Conservation (phyloP, 2,113 vertebrate genomes). For the Syrrhaptes paradoxus region DNA sequence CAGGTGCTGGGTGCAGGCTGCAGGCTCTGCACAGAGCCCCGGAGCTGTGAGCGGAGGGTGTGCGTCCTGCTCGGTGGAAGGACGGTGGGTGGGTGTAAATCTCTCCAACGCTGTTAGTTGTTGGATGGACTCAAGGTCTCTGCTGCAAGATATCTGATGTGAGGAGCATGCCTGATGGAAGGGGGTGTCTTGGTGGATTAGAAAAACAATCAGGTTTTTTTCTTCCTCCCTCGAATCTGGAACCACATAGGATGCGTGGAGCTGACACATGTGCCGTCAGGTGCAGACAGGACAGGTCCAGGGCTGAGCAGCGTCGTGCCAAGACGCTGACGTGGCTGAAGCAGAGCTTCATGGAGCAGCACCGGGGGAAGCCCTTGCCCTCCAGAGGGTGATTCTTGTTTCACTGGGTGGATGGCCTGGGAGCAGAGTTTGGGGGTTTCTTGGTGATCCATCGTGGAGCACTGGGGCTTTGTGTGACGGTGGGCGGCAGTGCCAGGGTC, state of each 20-base stretch:
- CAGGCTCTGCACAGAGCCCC: too few species aligned
- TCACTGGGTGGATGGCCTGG: neutral
- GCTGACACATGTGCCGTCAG: neutral
- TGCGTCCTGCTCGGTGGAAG: neutral
- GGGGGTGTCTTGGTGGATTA: neutral
- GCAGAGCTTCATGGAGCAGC: too few species aligned
- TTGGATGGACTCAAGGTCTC: neutral
- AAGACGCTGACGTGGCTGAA: neutral
- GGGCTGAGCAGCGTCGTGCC: slow-evolving; percentile 26
- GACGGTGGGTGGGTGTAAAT: slow-evolving; percentile 41
- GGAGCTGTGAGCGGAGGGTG: neutral
- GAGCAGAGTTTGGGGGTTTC: neutral
- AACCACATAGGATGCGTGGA: neutral
- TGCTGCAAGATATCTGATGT: neutral
- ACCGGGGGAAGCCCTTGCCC: neutral
- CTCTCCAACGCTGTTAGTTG: neutral
- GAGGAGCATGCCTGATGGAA: neutral
- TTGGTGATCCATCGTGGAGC: neutral
- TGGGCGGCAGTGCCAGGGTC: neutral
- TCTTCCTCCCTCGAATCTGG: neutral
- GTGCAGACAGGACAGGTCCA: slow-evolving; percentile 47
- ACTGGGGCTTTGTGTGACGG: neutral
- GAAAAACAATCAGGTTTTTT: neutral
- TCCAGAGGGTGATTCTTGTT: neutral
- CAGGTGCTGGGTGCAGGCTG: rapidly evolving